phyloP scores from a whole-genome alignment of 2,888 invertebrate species.

The Autographa pulchrina region DNA sequence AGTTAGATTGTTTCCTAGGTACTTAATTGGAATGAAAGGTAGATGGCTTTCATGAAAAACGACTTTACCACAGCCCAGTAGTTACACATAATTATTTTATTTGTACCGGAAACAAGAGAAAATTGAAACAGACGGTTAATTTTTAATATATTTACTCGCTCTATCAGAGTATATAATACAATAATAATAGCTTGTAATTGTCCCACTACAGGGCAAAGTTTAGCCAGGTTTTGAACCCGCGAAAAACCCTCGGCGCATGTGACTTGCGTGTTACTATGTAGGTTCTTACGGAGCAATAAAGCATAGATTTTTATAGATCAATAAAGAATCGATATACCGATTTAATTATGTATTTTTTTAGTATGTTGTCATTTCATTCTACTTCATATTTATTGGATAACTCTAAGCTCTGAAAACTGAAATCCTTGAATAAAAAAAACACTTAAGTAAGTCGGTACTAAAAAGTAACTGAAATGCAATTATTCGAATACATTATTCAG shows the following conservation, averaged over 20 bases:
- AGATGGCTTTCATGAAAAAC: neutral
- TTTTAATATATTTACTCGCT: constrained; percentile 4
- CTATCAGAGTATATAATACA: constrained; percentile 4
- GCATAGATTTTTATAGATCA: neutral
- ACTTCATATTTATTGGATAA: too few relatives aligned
- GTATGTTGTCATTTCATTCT: neutral
- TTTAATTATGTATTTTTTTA: neutral
- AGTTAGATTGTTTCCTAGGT: neutral
- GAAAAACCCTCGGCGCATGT: neutral
- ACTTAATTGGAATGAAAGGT: neutral
- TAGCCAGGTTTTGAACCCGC: neutral
- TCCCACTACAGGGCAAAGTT: neutral
- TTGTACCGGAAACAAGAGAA: neutral
- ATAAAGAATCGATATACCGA: neutral
- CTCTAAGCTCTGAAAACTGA: too few relatives aligned
- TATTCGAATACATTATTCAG: too few relatives aligned
- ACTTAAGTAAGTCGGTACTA: too few relatives aligned
- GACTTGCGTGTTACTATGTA: neutral
- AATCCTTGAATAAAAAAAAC: too few relatives aligned
- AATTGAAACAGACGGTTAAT: constrained; percentile 1
- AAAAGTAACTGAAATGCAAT: too few relatives aligned
- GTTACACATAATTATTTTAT: neutral
- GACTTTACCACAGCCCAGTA: neutral
- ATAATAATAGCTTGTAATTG: neutral
- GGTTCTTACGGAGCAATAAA: neutral